Percentiles rank a stretch among this genome's conserved stretches.
phyloP scores from a whole-genome alignment of 30 jellyfish, hydroid and myxozoan species.

The Aurelia aurita complex sp. Pacific region DNA sequence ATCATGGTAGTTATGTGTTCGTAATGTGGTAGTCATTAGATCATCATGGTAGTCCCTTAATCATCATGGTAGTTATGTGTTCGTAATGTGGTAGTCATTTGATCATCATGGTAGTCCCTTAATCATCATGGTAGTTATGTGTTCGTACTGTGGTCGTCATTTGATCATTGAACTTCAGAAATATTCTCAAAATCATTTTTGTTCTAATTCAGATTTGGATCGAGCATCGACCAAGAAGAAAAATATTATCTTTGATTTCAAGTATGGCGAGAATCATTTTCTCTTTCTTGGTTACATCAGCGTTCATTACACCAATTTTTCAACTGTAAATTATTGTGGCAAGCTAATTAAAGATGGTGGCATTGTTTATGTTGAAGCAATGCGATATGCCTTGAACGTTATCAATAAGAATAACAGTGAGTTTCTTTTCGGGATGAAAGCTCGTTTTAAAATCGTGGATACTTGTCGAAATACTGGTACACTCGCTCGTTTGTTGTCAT shows the following conservation, averaged over 20 bases:
- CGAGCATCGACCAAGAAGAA: not conserved
- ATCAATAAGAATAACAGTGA: constrained; percentile 2
- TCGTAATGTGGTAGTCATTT: too few relatives aligned
- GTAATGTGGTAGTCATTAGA: too few relatives aligned
- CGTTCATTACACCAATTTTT: constrained; percentile 26
- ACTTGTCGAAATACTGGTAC: constrained; percentile 23
- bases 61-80: too few relatives aligned
- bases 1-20: too few relatives aligned
- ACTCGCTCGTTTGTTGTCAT: constrained; percentile 9
- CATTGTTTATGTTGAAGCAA: constrained; percentile 29
- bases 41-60: too few relatives aligned
- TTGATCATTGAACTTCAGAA: too few relatives aligned
- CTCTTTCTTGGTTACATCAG: constrained; percentile 17
- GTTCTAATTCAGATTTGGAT: constrained; percentile 11
- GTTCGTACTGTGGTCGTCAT: too few relatives aligned
- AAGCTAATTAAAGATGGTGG: constrained; percentile 15
- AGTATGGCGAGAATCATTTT: not conserved
- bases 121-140: too few relatives aligned
- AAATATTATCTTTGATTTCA: not conserved
- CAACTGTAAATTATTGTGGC: constrained; percentile 22
- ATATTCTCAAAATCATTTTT: too few relatives aligned
- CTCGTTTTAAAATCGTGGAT: constrained; percentile 9
- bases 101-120: too few relatives aligned
- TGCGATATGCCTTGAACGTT: constrained; percentile 20
- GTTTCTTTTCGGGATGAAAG: constrained; percentile 4